Evolutionary conservation across 2,113 vertebrate species (phyloP).

Genomic region (Ploceus nigricollis): DNA sequence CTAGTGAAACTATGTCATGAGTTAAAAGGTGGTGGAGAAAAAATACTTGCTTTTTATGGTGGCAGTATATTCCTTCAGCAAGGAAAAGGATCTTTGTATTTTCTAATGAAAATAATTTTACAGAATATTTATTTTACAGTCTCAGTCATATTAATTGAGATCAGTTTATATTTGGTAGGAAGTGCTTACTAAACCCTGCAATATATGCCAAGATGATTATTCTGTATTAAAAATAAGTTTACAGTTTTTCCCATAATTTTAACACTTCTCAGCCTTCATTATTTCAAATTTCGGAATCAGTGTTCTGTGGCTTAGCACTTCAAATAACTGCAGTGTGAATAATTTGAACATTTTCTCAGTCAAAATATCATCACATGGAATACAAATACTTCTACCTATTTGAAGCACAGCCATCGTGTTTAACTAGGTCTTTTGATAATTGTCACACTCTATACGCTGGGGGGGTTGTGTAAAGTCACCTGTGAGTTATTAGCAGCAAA

Average conservation of each 20-base stretch:
- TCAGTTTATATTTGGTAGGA: background rate
- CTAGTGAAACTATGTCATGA: background rate
- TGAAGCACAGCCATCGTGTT: background rate
- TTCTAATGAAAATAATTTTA: background rate
- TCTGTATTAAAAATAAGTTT: background rate
- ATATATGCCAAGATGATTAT: background rate
- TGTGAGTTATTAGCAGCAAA: background rate
- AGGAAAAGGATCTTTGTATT: background rate
- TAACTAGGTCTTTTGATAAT: background rate
- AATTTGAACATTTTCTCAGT: background rate
- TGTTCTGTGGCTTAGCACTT: fast-evolving
- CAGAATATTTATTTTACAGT: background rate
- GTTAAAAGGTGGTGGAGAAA: background rate
- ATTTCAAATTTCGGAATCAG: background rate
- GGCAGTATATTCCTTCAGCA: background rate
- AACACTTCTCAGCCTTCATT: background rate
- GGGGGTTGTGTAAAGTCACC: background rate
- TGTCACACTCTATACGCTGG: background rate
- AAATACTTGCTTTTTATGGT: background rate
- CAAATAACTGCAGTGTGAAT: background rate
- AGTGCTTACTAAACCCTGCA: background rate
- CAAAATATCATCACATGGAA: background rate
- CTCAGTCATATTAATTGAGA: background rate
- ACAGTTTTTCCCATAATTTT: background rate
- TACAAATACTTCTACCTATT: background rate